These are phyloP conservation scores for Torymus tubicola DNA, from an alignment of 2,888 invertebrate genomes.

Conservation along the genomic window DNA sequence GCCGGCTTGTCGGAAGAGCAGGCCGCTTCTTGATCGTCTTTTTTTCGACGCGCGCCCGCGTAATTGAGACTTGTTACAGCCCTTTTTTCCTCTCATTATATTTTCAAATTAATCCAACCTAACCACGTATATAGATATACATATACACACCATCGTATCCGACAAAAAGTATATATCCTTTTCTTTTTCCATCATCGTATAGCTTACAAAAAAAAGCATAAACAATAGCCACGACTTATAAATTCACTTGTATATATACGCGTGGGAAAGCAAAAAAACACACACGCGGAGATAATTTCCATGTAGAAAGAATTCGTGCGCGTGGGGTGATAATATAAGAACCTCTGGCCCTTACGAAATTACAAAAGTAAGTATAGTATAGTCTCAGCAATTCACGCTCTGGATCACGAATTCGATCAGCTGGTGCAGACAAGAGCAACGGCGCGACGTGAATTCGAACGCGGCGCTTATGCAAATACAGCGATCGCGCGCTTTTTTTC, in stretches of 20 bases:
- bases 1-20: conserved; percentile 28
- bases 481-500: conserved; percentile 1
- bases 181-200: too few species aligned
- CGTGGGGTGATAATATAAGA: too few species aligned
- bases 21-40: conserved; percentile 1
- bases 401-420: conserved; percentile 47
- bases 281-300: too few species aligned
- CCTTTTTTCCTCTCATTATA: conserved; percentile 24
- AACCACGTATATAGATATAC: too few species aligned
- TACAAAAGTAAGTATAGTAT: too few species aligned
- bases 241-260: too few species aligned
- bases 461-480: conserved; percentile 43
- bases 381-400: conserved; percentile 31
- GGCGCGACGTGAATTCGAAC: neutral
- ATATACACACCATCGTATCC: too few species aligned
- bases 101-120: conserved; percentile 22
- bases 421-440: neutral
- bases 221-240: too few species aligned
- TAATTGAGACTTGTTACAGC: conserved; percentile 52
- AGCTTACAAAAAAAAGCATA: too few species aligned
- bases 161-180: too few species aligned
- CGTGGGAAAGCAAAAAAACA: too few species aligned
- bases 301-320: neutral
- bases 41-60: neutral
- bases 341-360: too few species aligned